A percentile compares a stretch with the other conserved stretches of the same genome.
These are phyloP conservation scores for Archaeoteleia sp. DNA, from an alignment of 2,888 invertebrate species.

Conservation along the genomic window DNA sequence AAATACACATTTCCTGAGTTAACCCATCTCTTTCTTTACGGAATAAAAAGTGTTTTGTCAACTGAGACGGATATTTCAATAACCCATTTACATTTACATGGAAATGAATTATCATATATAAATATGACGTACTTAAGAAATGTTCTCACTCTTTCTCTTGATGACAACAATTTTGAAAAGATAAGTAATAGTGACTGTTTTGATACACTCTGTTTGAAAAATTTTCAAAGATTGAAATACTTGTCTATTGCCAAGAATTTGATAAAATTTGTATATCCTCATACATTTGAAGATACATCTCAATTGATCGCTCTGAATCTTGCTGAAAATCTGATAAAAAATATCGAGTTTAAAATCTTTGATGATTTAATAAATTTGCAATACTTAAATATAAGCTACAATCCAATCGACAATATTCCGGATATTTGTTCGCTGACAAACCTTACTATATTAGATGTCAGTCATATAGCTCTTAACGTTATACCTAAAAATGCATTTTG, in stretches of 20 bases:
- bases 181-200: not conserved
- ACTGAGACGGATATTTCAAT: not conserved
- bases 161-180: not conserved
- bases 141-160: not conserved
- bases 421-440: not conserved
- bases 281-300: not conserved
- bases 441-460: not conserved
- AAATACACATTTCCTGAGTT: not conserved
- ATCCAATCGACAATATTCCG: not conserved
- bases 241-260: constrained; percentile 22
- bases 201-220: not conserved
- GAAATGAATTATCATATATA: not conserved
- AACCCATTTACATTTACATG: constrained; percentile 1
- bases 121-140: not conserved
- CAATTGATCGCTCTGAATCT: not conserved
- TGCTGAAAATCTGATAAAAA: not conserved
- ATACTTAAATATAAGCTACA: constrained; percentile 4
- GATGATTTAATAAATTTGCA: not conserved
- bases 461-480: not conserved
- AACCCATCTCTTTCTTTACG: constrained; percentile 1
- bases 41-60: not conserved
- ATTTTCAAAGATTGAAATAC: not conserved
- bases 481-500: not conserved
- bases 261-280: not conserved
- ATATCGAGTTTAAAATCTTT: not conserved